Base-by-base conservation (phyloP, 2,797 vertebrate genomes). In the Galaxias olidus region DNA sequence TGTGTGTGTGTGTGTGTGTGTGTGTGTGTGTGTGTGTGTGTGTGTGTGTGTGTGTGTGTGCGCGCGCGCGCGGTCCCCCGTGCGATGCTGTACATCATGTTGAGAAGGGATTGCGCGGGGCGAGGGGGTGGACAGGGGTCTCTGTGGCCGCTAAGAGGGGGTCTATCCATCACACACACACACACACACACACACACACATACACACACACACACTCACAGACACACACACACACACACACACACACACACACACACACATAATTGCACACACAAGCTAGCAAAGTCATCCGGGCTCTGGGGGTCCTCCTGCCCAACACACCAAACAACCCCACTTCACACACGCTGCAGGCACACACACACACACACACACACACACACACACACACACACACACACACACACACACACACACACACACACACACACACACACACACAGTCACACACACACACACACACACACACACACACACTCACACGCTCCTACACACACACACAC, bases 1-100 rank as follows among this genome's bases (percentile, higher is more conserved):
- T 42, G 54, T 43, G 40, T 56, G 40, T 43, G 41, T 45, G 42
- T 59, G 58, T 47, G 30, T 42, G n/a, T 15, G 49, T 51, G 49
- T 51, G 49, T 51, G 49, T 9, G n/a, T 30, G 30, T 30, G 30
- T 30, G 30, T 30, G 30, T 30, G 30, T 30, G 30, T 30, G 30
- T 30, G 30, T 30, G 30, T 30, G 30, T 30, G 30, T 30, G 30
- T 30, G 30, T 30, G 30, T 30, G 30, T 30, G 30, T 30, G 30
- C 6, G 30, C 6, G 30, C 3, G 30, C n/a, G 30, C 3, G 30
- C 6, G 30, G 30, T 30, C 30, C 30, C 30, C 30, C 6, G 30
- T 30, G 30, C 6, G 30, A 6, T 30, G 30, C 30, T 30, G 30
- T 30, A 30, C 30, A 30, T 30, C 30, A 30, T 30, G 30, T 30